Base-by-base conservation (phyloP, 2,888 invertebrate species). In the Drosophila heteroneura region DNA sequence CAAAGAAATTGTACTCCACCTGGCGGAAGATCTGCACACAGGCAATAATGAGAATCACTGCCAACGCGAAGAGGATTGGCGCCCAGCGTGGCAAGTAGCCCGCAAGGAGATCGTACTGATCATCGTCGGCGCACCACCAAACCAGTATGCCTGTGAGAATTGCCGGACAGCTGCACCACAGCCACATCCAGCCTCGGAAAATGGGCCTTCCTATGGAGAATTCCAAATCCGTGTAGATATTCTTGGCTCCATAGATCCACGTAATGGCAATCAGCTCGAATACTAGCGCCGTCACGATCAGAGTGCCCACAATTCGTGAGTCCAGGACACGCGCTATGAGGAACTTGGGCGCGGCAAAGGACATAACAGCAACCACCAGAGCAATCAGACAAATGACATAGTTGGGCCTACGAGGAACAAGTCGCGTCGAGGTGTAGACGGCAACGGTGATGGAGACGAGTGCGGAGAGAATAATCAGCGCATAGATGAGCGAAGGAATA, bases 1-100 rank as follows among this genome's bases (percentile, higher is more conserved):
- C 93, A 58, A 93, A 93, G 85, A 93, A 93, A 74, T 94, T 94
- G 64, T 94, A 94, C 68, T 93, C 94, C n/a, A 93, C 93, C 81
- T 94, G 93, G 3, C 93, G 92, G 67, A 93, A 93, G 68, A 93
- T 93, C 76, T 93, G 93, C 51, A 93, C 82, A 53, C 93, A 92
- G 41, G 94, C 93, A 58, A 93, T 92, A 7, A 93, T 68, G 26
- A 93, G 69, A 0, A 94, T 93, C 14, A 93, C 78, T 5, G 85
- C 88, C 69, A 93, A 59, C 0, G 92, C 92, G 35, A 93, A 90
- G 3, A 93, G 85, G 26, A 94, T 93, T 4, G 93, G 93, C 2
- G 92, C 92, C 94, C 94, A 94, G 57, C 93, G 91, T 1, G 94
- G 93, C 74, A 93, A 64, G 54, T 93, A 92, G 2, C 75, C 83